phyloP scores from a whole-genome alignment of 2,888 invertebrate species.

The Barypeithes pellucidus region DNA sequence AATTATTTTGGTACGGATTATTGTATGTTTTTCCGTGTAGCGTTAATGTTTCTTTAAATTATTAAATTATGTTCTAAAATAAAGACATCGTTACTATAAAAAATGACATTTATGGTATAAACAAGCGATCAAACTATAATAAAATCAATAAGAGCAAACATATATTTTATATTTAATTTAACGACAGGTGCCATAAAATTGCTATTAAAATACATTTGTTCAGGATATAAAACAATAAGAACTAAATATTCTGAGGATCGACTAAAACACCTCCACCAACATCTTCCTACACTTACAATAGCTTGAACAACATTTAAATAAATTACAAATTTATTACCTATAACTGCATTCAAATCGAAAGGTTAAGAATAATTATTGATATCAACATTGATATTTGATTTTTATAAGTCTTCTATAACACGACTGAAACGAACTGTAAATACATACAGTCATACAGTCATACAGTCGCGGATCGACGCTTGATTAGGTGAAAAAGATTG shows the following conservation, averaged over 20 bases:
- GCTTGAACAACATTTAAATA: not conserved
- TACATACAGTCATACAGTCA: no score
- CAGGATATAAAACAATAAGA: not conserved
- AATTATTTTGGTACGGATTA: no score
- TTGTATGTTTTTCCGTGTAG: no score
- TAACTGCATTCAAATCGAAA: not conserved
- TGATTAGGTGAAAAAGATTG: no score
- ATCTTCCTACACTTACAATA: not conserved
- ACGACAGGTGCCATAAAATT: slow-evolving; percentile 7
- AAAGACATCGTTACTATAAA: not conserved
- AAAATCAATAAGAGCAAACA: not conserved
- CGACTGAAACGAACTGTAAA: no score
- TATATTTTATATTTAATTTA: not conserved
- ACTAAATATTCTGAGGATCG: not conserved
- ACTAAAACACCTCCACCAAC: not conserved
- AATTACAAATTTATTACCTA: not conserved
- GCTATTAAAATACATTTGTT: not conserved
- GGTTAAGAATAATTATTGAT: no score
- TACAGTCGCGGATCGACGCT: no score
- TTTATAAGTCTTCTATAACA: no score
- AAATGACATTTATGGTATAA: not conserved
- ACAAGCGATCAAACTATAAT: no score
- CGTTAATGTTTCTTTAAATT: not conserved
- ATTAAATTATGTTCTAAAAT: not conserved
- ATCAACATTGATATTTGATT: no score